phyloP scores from a whole-genome alignment of 2,113 vertebrate species.

The Mohoua ochrocephala region DNA sequence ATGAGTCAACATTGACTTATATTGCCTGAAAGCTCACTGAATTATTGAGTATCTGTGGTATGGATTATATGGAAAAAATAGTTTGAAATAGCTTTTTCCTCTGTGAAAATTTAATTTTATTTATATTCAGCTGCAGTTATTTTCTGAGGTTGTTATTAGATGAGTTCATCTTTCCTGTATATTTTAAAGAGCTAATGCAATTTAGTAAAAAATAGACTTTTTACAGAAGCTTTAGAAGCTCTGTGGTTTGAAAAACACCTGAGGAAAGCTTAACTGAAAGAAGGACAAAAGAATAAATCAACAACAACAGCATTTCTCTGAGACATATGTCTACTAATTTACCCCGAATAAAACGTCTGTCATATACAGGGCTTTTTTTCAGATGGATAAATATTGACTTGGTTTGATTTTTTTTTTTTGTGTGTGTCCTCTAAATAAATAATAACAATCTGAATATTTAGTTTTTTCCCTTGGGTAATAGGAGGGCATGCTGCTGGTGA shows the following conservation, averaged over 20 bases:
- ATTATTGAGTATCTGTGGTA: constrained; percentile 60
- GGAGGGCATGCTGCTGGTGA: not conserved
- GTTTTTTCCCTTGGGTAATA: constrained; percentile 31
- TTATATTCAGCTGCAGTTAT: constrained; percentile 54
- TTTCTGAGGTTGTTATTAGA: constrained; percentile 43
- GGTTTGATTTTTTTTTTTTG: constrained; percentile 20
- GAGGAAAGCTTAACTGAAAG: constrained; percentile 45
- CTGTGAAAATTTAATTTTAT: constrained; percentile 58
- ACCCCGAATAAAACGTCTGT: constrained; percentile 7
- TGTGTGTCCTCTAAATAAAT: constrained; percentile 45
- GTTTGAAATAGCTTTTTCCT: constrained; percentile 50
- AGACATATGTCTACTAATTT: constrained; percentile 44
- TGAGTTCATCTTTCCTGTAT: constrained; percentile 55
- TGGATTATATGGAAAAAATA: constrained; percentile 47
- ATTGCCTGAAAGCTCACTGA: constrained; percentile 61
- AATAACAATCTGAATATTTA: constrained; percentile 61
- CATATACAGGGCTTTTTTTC: constrained; percentile 22
- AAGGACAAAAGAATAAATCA: constrained; percentile 58
- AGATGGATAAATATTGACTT: constrained; percentile 57
- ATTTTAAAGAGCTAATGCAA: constrained; percentile 30
- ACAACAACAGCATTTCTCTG: constrained; percentile 12
- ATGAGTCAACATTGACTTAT: constrained; percentile 62
- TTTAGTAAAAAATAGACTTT: constrained; percentile 30
- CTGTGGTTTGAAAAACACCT: constrained; percentile 34
- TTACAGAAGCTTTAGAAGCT: constrained; percentile 26